Conservation (phyloP, 2,888 invertebrate genomes). For the Meghimatium bilineatum region DNA sequence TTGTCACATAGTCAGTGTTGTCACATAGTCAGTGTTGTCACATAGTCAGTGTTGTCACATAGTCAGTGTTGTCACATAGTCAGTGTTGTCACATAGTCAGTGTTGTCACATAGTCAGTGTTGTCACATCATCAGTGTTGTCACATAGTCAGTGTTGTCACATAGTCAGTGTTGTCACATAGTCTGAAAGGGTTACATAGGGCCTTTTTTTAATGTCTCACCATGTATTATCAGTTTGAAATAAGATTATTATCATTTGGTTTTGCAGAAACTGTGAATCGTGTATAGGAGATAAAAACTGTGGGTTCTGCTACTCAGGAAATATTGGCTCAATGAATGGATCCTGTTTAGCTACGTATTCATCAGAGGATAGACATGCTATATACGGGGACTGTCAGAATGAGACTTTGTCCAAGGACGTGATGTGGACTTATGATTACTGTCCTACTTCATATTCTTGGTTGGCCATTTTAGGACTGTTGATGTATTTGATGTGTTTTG, state of each 20-base stretch:
- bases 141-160: too few relatives aligned
- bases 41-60: too few relatives aligned
- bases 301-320: constrained; percentile 78
- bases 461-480: constrained; percentile 77
- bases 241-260: not conserved
- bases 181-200: too few relatives aligned
- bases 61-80: too few relatives aligned
- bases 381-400: constrained; percentile 64
- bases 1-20: too few relatives aligned
- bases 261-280: constrained; percentile 75
- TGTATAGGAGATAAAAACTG: constrained; percentile 78
- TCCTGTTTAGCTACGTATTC: constrained; percentile 70
- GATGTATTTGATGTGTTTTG: constrained; percentile 79
- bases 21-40: too few relatives aligned
- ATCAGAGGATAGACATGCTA: constrained; percentile 56
- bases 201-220: too few relatives aligned
- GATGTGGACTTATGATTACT: constrained; percentile 77
- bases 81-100: too few relatives aligned
- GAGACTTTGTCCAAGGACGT: constrained; percentile 33
- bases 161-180: too few relatives aligned
- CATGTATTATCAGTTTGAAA: not conserved
- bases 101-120: too few relatives aligned
- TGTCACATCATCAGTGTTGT: too few relatives aligned
- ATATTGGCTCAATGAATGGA: constrained; percentile 66
- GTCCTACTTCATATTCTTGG: constrained; percentile 78